Conservation (phyloP, 2,797 vertebrate species). For the Falco novaeseelandiae region DNA sequence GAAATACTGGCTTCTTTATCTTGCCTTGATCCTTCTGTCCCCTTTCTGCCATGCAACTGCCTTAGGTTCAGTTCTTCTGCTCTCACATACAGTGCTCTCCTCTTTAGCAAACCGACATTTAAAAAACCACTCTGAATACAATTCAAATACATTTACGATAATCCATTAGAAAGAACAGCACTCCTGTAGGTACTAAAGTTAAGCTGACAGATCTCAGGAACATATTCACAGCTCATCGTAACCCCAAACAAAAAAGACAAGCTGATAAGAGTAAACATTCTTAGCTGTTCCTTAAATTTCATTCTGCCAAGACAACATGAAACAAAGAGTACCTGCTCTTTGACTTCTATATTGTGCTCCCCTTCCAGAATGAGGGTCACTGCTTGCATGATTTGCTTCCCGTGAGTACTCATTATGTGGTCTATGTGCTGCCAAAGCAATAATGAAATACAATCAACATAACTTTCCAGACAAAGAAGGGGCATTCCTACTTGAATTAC, state of each 20-base stretch:
- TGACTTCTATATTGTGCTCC: conserved; percentile 95
- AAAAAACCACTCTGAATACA: background rate
- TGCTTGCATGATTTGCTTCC: conserved; percentile 99
- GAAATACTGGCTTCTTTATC: background rate
- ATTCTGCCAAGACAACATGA: background rate
- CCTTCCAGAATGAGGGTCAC: conserved; percentile 97
- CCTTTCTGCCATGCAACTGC: background rate
- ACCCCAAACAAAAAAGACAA: background rate
- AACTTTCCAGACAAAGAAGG: background rate
- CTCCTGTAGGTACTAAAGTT: background rate
- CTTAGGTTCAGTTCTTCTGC: background rate
- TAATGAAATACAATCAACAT: conserved; percentile 42
- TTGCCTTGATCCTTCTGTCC: background rate
- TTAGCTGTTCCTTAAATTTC: background rate
- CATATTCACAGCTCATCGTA: background rate
- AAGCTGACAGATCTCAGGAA: background rate
- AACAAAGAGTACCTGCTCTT: conserved; percentile 89
- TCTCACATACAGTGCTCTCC: background rate
- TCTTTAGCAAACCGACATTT: background rate
- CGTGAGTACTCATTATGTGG: conserved; percentile 98
- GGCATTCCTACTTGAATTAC: background rate
- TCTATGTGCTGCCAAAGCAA: conserved; percentile 92
- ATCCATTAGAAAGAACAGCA: background rate
- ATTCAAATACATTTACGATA: background rate
- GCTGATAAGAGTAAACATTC: background rate